Evolutionary conservation across 2,113 vertebrate species (phyloP).

Genomic region (Ranitomeya imitator): DNA sequence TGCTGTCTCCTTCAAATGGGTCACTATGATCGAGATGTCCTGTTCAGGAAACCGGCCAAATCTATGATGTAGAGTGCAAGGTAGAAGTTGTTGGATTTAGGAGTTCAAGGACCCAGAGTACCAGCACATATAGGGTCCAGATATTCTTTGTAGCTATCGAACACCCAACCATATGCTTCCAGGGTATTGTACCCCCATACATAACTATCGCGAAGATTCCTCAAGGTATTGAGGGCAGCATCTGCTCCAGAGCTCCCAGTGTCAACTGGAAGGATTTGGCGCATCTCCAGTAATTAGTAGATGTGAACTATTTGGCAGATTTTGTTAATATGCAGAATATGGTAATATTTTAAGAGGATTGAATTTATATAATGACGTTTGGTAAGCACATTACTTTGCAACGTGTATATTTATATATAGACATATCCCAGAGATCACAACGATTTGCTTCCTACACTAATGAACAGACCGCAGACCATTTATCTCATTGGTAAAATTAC

Average conservation of each 20-base stretch:
- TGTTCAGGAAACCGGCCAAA: no score
- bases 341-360: constrained; percentile 58
- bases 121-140: no score
- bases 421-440: neutral
- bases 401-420: neutral
- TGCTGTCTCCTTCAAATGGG: no score
- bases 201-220: neutral
- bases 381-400: constrained; percentile 19
- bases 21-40: no score
- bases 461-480: neutral
- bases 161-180: neutral
- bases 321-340: constrained; percentile 43
- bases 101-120: no score
- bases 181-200: neutral
- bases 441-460: neutral
- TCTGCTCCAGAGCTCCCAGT: neutral
- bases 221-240: constrained; percentile 34
- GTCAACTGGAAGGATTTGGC: constrained; percentile 1
- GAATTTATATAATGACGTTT: constrained; percentile 28
- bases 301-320: constrained; percentile 46
- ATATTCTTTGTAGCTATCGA: no score
- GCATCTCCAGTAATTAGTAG: constrained; percentile 48
- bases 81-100: no score
- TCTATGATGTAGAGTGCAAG: no score
- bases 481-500: neutral